These are phyloP conservation scores for Malthinus flaveolus DNA, from an alignment of 2,888 invertebrate species.

Conservation along the genomic window DNA sequence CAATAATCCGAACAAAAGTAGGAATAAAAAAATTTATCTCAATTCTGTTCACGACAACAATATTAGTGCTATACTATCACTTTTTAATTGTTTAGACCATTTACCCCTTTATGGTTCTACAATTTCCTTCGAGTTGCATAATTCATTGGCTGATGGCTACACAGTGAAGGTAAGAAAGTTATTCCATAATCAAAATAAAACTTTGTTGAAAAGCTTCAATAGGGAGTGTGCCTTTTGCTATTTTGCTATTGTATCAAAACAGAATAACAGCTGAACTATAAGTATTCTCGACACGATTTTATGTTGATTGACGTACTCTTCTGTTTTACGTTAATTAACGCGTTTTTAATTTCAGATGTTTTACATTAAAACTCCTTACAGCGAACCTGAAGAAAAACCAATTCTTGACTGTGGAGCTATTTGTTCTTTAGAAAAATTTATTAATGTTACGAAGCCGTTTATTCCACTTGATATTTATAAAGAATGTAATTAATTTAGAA, in stretches of 20 bases:
- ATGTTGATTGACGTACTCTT: too few relatives aligned
- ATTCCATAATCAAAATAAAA: too few relatives aligned
- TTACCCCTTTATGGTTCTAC: constrained; percentile 46
- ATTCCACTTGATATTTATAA: constrained; percentile 32
- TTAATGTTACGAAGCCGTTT: constrained; percentile 21
- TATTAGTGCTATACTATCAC: constrained; percentile 40
- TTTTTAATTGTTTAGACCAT: constrained; percentile 39
- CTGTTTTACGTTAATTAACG: too few relatives aligned
- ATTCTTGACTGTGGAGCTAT: constrained; percentile 38
- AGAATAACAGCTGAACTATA: too few relatives aligned
- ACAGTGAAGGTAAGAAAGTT: constrained; percentile 30
- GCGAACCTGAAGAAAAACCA: constrained; percentile 31
- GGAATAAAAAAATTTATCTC: constrained; percentile 44
- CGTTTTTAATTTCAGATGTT: constrained; percentile 26
- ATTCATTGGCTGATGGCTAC: constrained; percentile 24
- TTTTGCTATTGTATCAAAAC: too few relatives aligned
- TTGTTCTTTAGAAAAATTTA: constrained; percentile 35
- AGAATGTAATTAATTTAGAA: constrained; percentile 27
- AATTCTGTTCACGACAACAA: constrained; percentile 49
- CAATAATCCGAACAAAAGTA: constrained; percentile 26
- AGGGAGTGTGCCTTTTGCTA: too few relatives aligned
- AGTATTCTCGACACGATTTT: too few relatives aligned
- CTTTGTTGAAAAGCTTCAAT: too few relatives aligned
- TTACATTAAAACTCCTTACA: constrained; percentile 25
- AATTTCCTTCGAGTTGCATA: constrained; percentile 43